These are phyloP conservation scores for Dioctria linearis DNA, from an alignment of 2,888 invertebrate genomes.

Conservation along the genomic window DNA sequence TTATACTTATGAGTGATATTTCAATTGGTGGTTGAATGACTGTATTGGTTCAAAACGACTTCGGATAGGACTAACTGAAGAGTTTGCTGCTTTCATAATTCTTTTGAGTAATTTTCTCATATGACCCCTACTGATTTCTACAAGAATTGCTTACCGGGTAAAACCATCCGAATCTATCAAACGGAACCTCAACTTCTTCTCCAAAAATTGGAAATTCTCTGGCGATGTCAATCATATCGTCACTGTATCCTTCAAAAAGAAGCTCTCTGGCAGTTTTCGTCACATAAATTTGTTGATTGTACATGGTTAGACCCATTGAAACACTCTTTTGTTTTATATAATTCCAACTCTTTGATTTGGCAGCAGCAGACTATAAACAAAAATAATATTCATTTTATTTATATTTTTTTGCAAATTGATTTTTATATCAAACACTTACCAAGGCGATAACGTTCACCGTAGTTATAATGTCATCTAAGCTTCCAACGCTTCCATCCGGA, in stretches of 20 bases:
- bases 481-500: constrained; percentile 77
- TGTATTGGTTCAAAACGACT: too few species aligned
- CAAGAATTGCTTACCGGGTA: constrained; percentile 73
- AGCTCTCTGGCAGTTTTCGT: constrained; percentile 79
- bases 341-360: constrained; percentile 74
- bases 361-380: constrained; percentile 71
- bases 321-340: constrained; percentile 75
- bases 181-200: constrained; percentile 74
- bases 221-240: constrained; percentile 80
- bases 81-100: too few species aligned
- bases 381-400: background rate
- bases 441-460: constrained; percentile 84
- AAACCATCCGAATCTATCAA: constrained; percentile 90
- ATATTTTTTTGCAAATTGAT: constrained; percentile 11
- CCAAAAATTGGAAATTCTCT: constrained; percentile 74
- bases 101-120: too few species aligned
- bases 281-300: constrained; percentile 74
- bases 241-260: constrained; percentile 86
- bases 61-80: too few species aligned
- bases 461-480: constrained; percentile 79
- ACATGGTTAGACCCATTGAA: constrained; percentile 75
- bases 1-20: too few species aligned
- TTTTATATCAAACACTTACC: constrained; percentile 73
- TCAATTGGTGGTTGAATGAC: too few species aligned
- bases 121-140: too few species aligned